Percentiles rank a stretch among this genome's conserved stretches.
These are phyloP conservation scores for Muschampia staudingeri DNA, from an alignment of 2,888 invertebrate species.

Conservation along the genomic window DNA sequence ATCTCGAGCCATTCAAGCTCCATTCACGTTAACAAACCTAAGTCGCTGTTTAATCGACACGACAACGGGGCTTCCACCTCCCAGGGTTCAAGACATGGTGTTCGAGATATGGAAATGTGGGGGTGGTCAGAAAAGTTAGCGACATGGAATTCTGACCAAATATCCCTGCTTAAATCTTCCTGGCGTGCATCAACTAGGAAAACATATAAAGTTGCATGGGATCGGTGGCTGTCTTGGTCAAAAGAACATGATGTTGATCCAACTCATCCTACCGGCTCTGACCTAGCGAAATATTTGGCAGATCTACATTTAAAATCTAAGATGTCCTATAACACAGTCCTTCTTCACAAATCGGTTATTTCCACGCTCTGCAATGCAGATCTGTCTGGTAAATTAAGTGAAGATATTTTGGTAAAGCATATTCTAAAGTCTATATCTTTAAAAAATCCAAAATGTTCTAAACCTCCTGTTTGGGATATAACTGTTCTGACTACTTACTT, in stretches of 20 bases:
- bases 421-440: neutral
- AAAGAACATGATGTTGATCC: neutral
- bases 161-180: neutral
- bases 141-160: conserved; percentile 11
- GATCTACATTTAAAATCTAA: neutral
- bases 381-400: neutral
- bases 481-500: neutral
- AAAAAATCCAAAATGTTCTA: neutral
- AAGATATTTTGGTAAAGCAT: neutral
- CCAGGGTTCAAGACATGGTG: conserved; percentile 3
- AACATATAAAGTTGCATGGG: neutral
- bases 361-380: conserved; percentile 13
- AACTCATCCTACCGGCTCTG: neutral
- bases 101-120: conserved; percentile 48
- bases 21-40: conserved; percentile 24
- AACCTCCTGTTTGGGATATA: neutral
- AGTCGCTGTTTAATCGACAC: conserved; percentile 30
- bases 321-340: neutral
- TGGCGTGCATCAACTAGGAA: neutral
- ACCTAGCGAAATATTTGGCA: neutral
- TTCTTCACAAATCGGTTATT: neutral
- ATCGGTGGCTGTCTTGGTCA: neutral
- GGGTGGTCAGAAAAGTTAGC: conserved; percentile 40
- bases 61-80: conserved; percentile 44
- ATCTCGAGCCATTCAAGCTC: neutral